A percentile compares a stretch with the other conserved stretches of the same genome.
These are phyloP conservation scores for Adineta ricciae DNA, from an alignment of 2,888 invertebrate species.

Conservation along the genomic window DNA sequence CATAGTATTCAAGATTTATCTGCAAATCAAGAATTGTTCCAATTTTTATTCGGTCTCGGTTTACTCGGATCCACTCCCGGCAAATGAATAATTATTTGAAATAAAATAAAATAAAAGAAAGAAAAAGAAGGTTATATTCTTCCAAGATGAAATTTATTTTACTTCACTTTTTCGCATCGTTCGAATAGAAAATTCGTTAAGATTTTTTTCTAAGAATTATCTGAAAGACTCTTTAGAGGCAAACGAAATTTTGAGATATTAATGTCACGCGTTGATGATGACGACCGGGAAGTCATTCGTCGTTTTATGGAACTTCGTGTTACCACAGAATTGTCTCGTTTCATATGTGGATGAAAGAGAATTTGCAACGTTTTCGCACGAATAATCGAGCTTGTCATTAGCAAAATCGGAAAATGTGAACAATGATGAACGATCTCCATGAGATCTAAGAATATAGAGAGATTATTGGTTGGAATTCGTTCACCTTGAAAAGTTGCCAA, in stretches of 20 bases:
- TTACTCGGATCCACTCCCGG: not conserved
- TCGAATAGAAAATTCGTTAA: no score
- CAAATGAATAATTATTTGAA: not conserved
- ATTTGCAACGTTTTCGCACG: not conserved
- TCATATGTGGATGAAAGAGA: not conserved
- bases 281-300: not conserved
- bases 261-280: not conserved
- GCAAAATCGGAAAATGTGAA: slow-evolving; percentile 7
- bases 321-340: not conserved
- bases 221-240: not conserved
- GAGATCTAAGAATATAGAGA: not conserved
- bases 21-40: not conserved
- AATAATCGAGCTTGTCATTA: slow-evolving; percentile 6
- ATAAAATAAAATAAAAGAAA: slow-evolving; percentile 11
- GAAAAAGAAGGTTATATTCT: not conserved
- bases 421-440: slow-evolving; percentile 4
- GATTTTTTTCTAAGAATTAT: not conserved
- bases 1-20: not conserved
- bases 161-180: no score
- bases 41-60: not conserved
- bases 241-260: not conserved
- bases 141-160: no score
- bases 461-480: not conserved
- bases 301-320: not conserved
- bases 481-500: not conserved